Conservation (phyloP, 2,888 invertebrate genomes). For the Eudasyphora cyanicolor region DNA sequence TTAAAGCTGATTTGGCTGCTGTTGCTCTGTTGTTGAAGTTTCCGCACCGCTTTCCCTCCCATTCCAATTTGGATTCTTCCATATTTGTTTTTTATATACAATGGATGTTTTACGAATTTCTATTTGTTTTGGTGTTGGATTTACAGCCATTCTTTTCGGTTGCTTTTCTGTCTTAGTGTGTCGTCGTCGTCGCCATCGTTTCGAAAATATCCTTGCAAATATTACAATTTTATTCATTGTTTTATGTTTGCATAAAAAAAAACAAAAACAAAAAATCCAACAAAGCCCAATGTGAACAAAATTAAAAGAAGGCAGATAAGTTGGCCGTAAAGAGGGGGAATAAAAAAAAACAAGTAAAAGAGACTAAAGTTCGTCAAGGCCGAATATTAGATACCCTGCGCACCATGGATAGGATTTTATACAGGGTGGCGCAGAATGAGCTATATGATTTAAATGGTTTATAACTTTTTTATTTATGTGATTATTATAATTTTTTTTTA, state of each 20-base stretch:
- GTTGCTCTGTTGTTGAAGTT: too few relatives aligned
- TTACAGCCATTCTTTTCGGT: slow-evolving; percentile 42
- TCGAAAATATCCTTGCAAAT: slow-evolving; percentile 54
- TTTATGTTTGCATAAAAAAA: slow-evolving; percentile 23
- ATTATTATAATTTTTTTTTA: too few relatives aligned
- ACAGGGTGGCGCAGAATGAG: too few relatives aligned
- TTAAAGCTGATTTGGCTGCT: too few relatives aligned
- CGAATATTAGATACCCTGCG: too few relatives aligned
- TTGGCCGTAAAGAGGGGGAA: too few relatives aligned
- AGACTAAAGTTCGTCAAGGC: too few relatives aligned
- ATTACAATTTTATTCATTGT: slow-evolving; percentile 64
- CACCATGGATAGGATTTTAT: too few relatives aligned
- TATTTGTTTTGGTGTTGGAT: slow-evolving; percentile 29
- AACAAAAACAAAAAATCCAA: background rate
- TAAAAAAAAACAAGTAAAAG: too few relatives aligned
- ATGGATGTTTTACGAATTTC: background rate
- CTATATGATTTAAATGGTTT: too few relatives aligned
- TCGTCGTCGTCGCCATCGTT: slow-evolving; percentile 1
- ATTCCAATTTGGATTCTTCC: background rate
- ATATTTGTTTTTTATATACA: background rate
- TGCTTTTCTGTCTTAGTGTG: slow-evolving; percentile 22
- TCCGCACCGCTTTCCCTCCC: background rate
- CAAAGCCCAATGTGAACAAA: background rate
- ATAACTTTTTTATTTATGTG: too few relatives aligned
- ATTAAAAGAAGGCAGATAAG: too few relatives aligned